Evolutionary conservation across 2,888 invertebrate genomes (phyloP), one percentile per base, ranked within the genome.

Genomic region (Cerceris rybyensis): DNA sequence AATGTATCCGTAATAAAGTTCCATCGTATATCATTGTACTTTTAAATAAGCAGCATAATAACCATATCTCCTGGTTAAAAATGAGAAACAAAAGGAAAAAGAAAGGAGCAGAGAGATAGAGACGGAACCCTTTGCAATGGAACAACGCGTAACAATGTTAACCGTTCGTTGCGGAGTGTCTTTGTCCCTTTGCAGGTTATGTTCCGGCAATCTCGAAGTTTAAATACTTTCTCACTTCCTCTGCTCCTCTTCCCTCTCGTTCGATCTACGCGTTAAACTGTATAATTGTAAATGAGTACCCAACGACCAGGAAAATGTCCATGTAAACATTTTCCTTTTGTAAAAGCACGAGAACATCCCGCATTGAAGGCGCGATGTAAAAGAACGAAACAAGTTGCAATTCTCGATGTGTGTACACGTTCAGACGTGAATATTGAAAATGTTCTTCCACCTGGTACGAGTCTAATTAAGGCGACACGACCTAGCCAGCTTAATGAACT

Each of bases 1-100:
- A 71, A 61, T 70, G 50, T 59, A 68, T 67, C 54, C 43, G 46
- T 28, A 52, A 9, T 46, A 59, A 78, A 68, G 60, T 78, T 68
- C 58, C 41, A 46, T 57, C 55, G 68, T 72, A 49, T 17, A 61
- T 78, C 65, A 61, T 72, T 49, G 28, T 14, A 28, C 39, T 49
- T 39, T 28, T 8, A 16, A 42, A 50, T 8, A 58, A 57, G 28
- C 46, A 60, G 49, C 8, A 17, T 42, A 55, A 61, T 50, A 66
- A 59, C 63, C 39, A 14, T 17, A n/a, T 43, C 39, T 55, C 14
- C 8, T 11, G 7, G 13, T 28, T 28, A 28, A 28, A 28, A 28
- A 28, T 28, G 28, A 4, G 28, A 28, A 4, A 28, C 4, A 4
- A 4, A 28, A 4, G 2, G 28, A 28, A 28, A 28, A 28, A 28